Evolutionary conservation across 2,113 vertebrate genomes (phyloP).

Genomic region (Neogale vison): DNA sequence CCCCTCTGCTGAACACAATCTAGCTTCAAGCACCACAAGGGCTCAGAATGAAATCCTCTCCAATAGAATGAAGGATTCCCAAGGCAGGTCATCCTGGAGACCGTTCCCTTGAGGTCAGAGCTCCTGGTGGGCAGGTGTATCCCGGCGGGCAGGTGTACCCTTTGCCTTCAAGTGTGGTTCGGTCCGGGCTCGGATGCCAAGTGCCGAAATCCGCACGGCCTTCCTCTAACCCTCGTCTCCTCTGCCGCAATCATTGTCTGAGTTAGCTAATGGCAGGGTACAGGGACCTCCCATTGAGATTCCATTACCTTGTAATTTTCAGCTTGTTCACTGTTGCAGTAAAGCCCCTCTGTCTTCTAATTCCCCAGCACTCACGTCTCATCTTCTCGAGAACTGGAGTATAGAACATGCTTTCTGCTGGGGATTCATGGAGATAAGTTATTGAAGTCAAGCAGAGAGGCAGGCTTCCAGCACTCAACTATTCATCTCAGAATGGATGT

Average conservation of each 20-base stretch:
- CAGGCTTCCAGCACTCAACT: slow-evolving; percentile 82
- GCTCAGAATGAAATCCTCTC: neutral
- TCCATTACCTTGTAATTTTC: slow-evolving; percentile 91
- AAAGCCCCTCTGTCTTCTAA: slow-evolving; percentile 86
- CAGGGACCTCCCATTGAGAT: slow-evolving; percentile 83
- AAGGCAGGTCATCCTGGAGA: neutral
- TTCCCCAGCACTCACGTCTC: slow-evolving; percentile 83
- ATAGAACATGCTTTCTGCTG: slow-evolving; percentile 85
- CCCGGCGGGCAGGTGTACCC: slow-evolving; percentile 48
- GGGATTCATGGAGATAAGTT: slow-evolving; percentile 88
- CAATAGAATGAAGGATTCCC: neutral
- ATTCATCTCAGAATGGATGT: slow-evolving; percentile 85
- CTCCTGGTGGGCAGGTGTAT: slow-evolving; percentile 50
- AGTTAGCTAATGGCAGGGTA: slow-evolving; percentile 87
- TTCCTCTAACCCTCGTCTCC: slow-evolving; percentile 75
- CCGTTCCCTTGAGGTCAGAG: slow-evolving; percentile 26
- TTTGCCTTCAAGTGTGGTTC: slow-evolving; percentile 71
- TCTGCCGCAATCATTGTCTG: slow-evolving; percentile 81
- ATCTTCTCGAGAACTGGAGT: slow-evolving; percentile 83
- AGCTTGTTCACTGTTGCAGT: slow-evolving; percentile 87
- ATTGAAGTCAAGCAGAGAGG: slow-evolving; percentile 86
- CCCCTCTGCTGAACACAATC: neutral
- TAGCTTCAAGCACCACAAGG: neutral
- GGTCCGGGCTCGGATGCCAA: slow-evolving; percentile 73
- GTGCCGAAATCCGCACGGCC: slow-evolving; percentile 57